Evolutionary conservation across 2,113 vertebrate species (phyloP).

Genomic region (Argyrosomus japonicus): DNA sequence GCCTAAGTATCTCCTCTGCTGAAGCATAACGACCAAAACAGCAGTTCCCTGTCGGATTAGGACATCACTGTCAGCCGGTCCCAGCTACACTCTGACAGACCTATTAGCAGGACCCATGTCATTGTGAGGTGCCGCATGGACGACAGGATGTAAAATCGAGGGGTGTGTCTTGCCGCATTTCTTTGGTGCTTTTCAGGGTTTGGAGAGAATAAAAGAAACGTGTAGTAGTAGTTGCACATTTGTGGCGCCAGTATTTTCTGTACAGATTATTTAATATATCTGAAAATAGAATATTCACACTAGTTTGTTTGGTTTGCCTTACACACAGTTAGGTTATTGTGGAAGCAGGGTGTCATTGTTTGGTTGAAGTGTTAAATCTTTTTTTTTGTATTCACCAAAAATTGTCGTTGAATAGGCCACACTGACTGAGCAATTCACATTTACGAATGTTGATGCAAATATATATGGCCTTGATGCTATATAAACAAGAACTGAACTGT

Average conservation of each 20-base stretch:
- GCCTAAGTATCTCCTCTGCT: constrained; percentile 69
- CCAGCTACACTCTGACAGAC: constrained; percentile 58
- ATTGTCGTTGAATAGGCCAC: not conserved
- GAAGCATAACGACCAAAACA: constrained; percentile 70
- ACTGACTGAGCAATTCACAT: not conserved
- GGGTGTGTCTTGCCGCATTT: constrained; percentile 18
- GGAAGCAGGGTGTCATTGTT: not conserved
- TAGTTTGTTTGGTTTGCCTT: not conserved
- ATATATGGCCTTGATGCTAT: not conserved
- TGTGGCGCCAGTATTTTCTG: not conserved
- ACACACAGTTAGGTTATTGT: not conserved
- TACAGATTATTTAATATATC: not conserved
- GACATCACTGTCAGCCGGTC: constrained; percentile 65
- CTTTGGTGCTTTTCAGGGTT: constrained; percentile 25
- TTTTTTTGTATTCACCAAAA: constrained; percentile 1
- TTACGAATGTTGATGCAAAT: too few relatives aligned
- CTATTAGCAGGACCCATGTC: constrained; percentile 66
- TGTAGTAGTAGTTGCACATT: not conserved
- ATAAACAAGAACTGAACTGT: constrained; percentile 29
- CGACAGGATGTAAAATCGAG: constrained; percentile 47
- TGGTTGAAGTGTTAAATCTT: not conserved
- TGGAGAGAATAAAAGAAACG: constrained; percentile 15
- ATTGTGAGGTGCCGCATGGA: constrained; percentile 51
- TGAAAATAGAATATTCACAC: not conserved
- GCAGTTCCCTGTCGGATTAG: constrained; percentile 69